Evolutionary conservation across 1,140 invertebrate genomes (phyloP).

Genomic region (Tachypleus tridentatus): DNA sequence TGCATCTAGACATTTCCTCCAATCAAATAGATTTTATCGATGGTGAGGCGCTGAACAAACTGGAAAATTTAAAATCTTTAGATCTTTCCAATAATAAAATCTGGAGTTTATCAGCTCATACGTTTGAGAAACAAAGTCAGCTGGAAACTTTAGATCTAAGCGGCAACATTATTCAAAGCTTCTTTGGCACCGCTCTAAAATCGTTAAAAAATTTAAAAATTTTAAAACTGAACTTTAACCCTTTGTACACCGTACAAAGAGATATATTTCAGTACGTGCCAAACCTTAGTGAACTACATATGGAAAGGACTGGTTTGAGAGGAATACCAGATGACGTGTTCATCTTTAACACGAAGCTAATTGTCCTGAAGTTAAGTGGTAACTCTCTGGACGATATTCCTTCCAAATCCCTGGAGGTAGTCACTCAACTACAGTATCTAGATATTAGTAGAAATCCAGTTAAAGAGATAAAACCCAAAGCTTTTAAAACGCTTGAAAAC

Average conservation of each 20-base stretch:
- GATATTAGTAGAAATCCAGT: slow-evolving; percentile 21
- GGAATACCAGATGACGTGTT: slow-evolving; percentile 13
- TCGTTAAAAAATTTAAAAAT: slow-evolving; percentile 4
- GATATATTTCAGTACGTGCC: slow-evolving; percentile 11
- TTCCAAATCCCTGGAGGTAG: slow-evolving; percentile 9
- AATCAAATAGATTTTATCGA: too few species aligned
- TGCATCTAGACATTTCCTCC: too few species aligned
- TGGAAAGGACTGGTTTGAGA: slow-evolving; percentile 9
- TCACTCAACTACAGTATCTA: slow-evolving; percentile 8
- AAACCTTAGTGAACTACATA: slow-evolving; percentile 13
- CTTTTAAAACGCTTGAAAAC: slow-evolving; percentile 12
- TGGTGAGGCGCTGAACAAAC: too few species aligned
- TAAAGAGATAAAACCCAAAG: slow-evolving; percentile 6
- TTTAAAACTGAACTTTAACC: slow-evolving; percentile 15
- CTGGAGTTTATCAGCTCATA: slow-evolving; percentile 8
- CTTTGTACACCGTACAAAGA: slow-evolving; percentile 10
- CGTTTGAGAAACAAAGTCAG: slow-evolving; percentile 1
- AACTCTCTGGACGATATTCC: slow-evolving; percentile 17
- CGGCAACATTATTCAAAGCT: slow-evolving; percentile 12
- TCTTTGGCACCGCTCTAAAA: slow-evolving; percentile 9
- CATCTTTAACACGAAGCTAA: slow-evolving; percentile 14
- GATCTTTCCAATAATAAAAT: slow-evolving; percentile 13
- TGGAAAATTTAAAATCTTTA: slow-evolving; percentile 2
- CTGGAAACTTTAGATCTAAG: slow-evolving; percentile 14
- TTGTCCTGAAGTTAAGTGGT: slow-evolving; percentile 14